Percentiles rank a stretch among this genome's conserved stretches.
Conservation (phyloP, 1,140 invertebrate species). For the Drosophila bocqueti region DNA sequence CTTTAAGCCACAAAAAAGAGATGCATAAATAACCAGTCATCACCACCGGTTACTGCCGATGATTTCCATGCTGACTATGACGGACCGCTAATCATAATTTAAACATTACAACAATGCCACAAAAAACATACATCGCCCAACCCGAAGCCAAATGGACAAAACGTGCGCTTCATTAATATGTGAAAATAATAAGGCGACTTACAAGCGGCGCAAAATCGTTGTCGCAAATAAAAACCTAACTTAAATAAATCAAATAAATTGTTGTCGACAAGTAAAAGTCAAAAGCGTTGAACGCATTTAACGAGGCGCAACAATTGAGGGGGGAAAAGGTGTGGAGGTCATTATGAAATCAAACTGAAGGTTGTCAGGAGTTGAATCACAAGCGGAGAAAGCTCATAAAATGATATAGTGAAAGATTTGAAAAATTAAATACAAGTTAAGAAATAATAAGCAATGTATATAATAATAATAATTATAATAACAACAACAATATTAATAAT, state of each 20-base stretch:
- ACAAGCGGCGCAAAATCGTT: neutral
- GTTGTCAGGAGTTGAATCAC: slow-evolving; percentile 17
- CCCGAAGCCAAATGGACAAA: slow-evolving; percentile 52
- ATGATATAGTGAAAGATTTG: neutral
- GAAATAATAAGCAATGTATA: neutral
- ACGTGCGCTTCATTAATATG: slow-evolving; percentile 77
- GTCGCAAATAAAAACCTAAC: slow-evolving; percentile 16
- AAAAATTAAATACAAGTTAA: neutral
- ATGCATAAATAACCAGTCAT: slow-evolving; percentile 58
- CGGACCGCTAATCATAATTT: slow-evolving; percentile 78
- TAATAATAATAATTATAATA: too few species aligned
- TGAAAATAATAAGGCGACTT: slow-evolving; percentile 69
- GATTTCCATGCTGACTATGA: slow-evolving; percentile 61
- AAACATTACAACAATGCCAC: slow-evolving; percentile 63
- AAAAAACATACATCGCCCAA: slow-evolving; percentile 12
- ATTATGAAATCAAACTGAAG: slow-evolving; percentile 15
- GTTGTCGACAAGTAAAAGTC: slow-evolving; percentile 50
- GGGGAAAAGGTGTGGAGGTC: neutral
- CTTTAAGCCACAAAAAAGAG: slow-evolving; percentile 43
- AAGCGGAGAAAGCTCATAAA: neutral
- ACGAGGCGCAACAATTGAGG: slow-evolving; percentile 58
- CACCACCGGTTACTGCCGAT: slow-evolving; percentile 14
- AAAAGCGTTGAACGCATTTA: slow-evolving; percentile 50
- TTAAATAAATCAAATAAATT: slow-evolving; percentile 38
- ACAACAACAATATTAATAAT: too few species aligned